These are phyloP conservation scores for Bovichtus variegatus DNA, from an alignment of 2,797 vertebrate species.

Conservation along the genomic window DNA sequence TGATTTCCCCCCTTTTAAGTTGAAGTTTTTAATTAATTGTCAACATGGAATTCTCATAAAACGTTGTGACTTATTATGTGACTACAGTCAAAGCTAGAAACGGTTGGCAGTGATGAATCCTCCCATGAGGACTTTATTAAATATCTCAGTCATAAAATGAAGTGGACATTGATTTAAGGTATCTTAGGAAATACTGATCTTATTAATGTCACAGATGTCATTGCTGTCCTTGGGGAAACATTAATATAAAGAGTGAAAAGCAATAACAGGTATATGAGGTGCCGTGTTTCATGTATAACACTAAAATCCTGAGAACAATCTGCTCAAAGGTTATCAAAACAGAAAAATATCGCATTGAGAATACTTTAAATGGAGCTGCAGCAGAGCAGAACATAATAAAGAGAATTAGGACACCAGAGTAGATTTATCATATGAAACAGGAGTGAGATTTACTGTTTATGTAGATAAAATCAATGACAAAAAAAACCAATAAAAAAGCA, in stretches of 20 bases:
- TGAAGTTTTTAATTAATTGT: conserved; percentile 1
- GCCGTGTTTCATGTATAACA: conserved; percentile 4
- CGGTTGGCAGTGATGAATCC: conserved; percentile 25
- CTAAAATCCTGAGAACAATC: conserved; percentile 4
- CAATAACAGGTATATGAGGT: conserved; percentile 24
- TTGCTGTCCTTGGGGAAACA: conserved; percentile 10
- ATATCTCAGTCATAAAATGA: conserved; percentile 26
- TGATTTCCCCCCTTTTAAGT: neutral
- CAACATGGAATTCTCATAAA: conserved; percentile 27
- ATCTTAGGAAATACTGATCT: conserved; percentile 16
- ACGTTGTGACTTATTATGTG: neutral
- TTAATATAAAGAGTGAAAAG: conserved; percentile 32
- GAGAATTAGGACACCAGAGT: conserved; percentile 7
- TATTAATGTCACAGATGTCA: conserved; percentile 31
- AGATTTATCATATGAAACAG: conserved; percentile 16
- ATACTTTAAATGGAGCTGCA: conserved; percentile 2
- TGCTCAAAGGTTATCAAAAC: conserved; percentile 12
- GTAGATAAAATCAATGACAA: conserved; percentile 15
- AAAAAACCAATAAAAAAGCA: neutral
- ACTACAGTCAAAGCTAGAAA: neutral
- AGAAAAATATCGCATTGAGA: neutral
- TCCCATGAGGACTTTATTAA: neutral
- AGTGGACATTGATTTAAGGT: conserved; percentile 14
- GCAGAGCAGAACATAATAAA: neutral
- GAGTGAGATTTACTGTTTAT: conserved; percentile 5